A percentile compares a stretch with the other conserved stretches of the same genome.
phyloP scores from a whole-genome alignment of 2,797 vertebrate species.

The Leptatherina wallacei region DNA sequence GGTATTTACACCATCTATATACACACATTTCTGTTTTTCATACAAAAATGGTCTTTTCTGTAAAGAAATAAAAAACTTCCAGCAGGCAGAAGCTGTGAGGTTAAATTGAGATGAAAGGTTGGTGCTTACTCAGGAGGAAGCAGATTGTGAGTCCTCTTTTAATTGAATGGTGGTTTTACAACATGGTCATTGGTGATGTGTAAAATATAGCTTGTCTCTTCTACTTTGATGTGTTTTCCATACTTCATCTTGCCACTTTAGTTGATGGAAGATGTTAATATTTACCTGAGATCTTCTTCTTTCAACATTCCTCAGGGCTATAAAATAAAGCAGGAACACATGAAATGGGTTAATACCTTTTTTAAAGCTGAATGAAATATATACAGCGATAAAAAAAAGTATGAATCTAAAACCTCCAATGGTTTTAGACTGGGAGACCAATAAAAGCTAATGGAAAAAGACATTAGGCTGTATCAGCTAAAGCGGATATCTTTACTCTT shows the following conservation, averaged over 20 bases:
- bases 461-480: constrained; percentile 52
- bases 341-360: constrained; percentile 53
- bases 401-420: constrained; percentile 40
- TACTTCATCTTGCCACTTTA: constrained; percentile 36
- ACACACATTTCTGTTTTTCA: neutral
- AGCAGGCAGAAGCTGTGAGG: constrained; percentile 13
- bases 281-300: constrained; percentile 51
- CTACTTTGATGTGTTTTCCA: constrained; percentile 31
- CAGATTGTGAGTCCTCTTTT: constrained; percentile 61
- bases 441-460: constrained; percentile 72
- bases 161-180: constrained; percentile 66
- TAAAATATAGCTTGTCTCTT: constrained; percentile 38
- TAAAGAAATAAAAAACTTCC: neutral
- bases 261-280: constrained; percentile 78
- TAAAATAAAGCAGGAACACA: constrained; percentile 39
- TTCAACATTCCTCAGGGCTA: constrained; percentile 1
- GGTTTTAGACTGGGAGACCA: constrained; percentile 56
- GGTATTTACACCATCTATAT: neutral
- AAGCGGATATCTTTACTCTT: constrained; percentile 44
- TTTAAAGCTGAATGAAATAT: constrained; percentile 52
- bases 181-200: constrained; percentile 48
- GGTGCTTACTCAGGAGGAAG: constrained; percentile 62
- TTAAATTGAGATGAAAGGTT: constrained; percentile 54
- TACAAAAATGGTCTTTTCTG: constrained; percentile 17
- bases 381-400: constrained; percentile 51